Percentiles rank a stretch among this genome's conserved stretches.
phyloP scores from a whole-genome alignment of 2,888 invertebrate genomes.

The Anaspis maculata region DNA sequence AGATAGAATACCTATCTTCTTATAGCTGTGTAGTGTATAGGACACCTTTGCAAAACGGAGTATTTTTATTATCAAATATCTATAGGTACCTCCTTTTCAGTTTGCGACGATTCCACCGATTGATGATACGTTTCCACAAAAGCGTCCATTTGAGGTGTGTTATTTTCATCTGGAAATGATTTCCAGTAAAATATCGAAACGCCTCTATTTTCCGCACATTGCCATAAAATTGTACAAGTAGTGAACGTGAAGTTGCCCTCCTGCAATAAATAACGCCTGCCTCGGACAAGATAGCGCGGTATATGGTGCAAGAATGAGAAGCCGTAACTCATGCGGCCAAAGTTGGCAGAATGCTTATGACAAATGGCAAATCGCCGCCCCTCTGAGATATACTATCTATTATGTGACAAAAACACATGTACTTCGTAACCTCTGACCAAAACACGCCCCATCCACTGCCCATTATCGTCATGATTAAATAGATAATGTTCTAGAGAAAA shows the following conservation, averaged over 20 bases:
- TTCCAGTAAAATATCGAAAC: too few species aligned
- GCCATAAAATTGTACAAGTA: slow-evolving; percentile 14
- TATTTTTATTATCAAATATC: too few species aligned
- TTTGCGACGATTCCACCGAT: too few species aligned
- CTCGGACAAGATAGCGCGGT: slow-evolving; percentile 24
- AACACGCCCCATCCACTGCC: slow-evolving; percentile 28
- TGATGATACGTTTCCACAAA: too few species aligned
- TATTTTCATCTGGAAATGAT: too few species aligned
- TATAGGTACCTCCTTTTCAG: too few species aligned
- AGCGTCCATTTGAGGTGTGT: too few species aligned
- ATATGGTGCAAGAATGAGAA: slow-evolving; percentile 24
- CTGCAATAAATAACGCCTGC: slow-evolving; percentile 26
- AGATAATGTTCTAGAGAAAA: too few species aligned
- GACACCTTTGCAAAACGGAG: too few species aligned
- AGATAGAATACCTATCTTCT: too few species aligned
- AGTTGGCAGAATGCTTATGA: slow-evolving; percentile 34
- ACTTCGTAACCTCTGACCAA: slow-evolving; percentile 36
- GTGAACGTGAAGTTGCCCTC: slow-evolving; percentile 11
- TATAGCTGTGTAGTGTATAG: too few species aligned
- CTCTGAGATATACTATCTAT: slow-evolving; percentile 40
- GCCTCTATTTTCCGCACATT: too few species aligned
- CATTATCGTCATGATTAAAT: slow-evolving; percentile 14
- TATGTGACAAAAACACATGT: slow-evolving; percentile 43
- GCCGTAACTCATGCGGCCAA: slow-evolving; percentile 25
- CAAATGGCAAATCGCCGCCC: slow-evolving; percentile 35